Evolutionary conservation across 2,888 invertebrate species (phyloP), one percentile per base, ranked within the genome.

Genomic region (Julus scanicus): DNA sequence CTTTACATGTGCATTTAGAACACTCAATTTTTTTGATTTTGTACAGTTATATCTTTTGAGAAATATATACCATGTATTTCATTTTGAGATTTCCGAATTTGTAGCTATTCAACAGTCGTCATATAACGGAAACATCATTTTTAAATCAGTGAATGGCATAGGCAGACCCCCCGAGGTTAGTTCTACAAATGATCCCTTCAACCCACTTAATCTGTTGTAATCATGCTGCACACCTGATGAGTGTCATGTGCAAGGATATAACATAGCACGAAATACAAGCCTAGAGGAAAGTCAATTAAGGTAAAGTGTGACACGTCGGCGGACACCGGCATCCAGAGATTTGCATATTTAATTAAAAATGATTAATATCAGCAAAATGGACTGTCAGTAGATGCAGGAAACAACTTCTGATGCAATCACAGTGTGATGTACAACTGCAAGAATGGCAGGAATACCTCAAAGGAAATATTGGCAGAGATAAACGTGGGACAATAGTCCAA

Each of bases 261-360:
- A 17, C n/a, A 57, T 57, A 53, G 53, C n/a, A n/a, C n/a, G n/a
- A n/a, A 15, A 6, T 15, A 53, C 53, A 15, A 9, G 5, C 80
- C 37, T 80, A 37, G 9, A 80, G 20, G 80, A 20, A 20, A 9
- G 80, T 37, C 80, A 80, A 80, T 80, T 80, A 80, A 80, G 80
- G 80, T 80, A 37, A 80, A 80, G 80, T 80, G 80, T 80, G 80
- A 80, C 80, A 80, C 80, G 37, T 37, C n/a, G n/a, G n/a, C 20
- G 37, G 80, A 80, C 80, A 37, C 80, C 37, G 37, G 20, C 80
- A 80, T 37, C 80, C 80, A 37, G 29, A 71, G 0, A 80, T 80
- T 80, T 80, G 80, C 80, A 80, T 80, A 80, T 80, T 80, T 80
- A 80, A 80, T 80, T 80, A 80, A 80, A 80, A 80, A 80, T 80